phyloP scores from a whole-genome alignment of 2,797 vertebrate genomes.

The Xerus rutilus region DNA sequence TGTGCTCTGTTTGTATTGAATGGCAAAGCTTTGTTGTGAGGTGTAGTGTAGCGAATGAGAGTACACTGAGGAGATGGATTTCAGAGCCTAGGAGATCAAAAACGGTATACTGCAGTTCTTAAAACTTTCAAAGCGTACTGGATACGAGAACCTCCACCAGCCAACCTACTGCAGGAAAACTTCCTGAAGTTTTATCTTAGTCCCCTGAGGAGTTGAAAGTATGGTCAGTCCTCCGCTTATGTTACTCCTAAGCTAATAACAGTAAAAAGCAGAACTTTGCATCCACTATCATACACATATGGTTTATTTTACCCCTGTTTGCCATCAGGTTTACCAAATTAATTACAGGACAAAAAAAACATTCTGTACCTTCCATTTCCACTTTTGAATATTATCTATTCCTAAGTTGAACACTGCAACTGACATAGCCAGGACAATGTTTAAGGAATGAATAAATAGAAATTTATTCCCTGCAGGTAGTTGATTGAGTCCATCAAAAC shows the following conservation, averaged over 20 bases:
- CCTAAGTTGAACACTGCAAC: conserved; percentile 82
- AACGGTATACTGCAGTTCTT: background rate
- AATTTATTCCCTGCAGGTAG: conserved; percentile 17
- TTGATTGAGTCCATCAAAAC: conserved; percentile 57
- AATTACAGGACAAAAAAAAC: conserved; percentile 49
- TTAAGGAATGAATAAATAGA: conserved; percentile 43
- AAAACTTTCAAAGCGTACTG: background rate
- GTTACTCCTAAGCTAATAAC: background rate
- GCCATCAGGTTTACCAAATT: conserved; percentile 9
- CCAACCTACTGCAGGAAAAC: conserved; percentile 7
- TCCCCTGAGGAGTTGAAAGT: background rate
- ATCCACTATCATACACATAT: background rate
- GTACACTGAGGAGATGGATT: background rate
- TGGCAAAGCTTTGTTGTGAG: conserved; percentile 84
- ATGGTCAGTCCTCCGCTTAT: conserved; percentile 23
- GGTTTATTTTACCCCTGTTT: conserved; percentile 42
- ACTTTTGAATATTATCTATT: conserved; percentile 42
- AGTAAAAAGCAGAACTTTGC: conserved; percentile 10
- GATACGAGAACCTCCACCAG: background rate
- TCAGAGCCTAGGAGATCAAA: conserved; percentile 41
- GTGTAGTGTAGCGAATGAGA: conserved; percentile 68
- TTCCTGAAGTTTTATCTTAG: conserved; percentile 32
- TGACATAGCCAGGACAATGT: conserved; percentile 81
- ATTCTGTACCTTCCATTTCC: conserved; percentile 5
- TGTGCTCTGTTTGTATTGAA: conserved; percentile 87